Evolutionary conservation across 2,113 vertebrate genomes (phyloP).

Genomic region (Brachypteracias leptosomus): DNA sequence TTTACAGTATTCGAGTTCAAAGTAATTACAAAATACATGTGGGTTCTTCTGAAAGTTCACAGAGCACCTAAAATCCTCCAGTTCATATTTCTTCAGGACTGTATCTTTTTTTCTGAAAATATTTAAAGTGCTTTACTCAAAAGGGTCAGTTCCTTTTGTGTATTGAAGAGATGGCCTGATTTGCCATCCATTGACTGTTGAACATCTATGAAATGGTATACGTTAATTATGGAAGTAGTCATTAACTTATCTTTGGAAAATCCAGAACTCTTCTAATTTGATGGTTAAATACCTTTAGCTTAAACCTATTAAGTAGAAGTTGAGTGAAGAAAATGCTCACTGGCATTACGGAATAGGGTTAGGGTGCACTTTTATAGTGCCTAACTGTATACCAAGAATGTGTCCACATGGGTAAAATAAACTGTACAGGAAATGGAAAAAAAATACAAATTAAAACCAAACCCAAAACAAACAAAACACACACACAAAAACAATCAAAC

Average conservation of each 20-base stretch:
- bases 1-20: neutral
- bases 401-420: neutral
- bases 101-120: neutral
- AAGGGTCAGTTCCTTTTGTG: neutral
- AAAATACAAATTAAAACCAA: neutral
- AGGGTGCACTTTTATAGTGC: no score
- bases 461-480: neutral
- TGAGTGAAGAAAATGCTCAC: neutral
- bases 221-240: neutral
- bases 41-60: neutral
- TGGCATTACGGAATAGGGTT: no score
- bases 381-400: neutral
- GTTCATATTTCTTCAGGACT: neutral
- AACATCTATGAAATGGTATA: neutral
- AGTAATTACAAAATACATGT: neutral
- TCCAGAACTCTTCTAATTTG: neutral
- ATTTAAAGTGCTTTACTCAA: neutral
- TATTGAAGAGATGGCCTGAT: neutral
- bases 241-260: neutral
- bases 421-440: neutral
- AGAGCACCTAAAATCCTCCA: neutral
- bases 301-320: neutral
- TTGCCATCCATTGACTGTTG: neutral
- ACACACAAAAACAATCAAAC: neutral
- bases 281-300: neutral